These are phyloP conservation scores for Chorisops tibialis DNA, from an alignment of 2,888 invertebrate species.

Conservation along the genomic window DNA sequence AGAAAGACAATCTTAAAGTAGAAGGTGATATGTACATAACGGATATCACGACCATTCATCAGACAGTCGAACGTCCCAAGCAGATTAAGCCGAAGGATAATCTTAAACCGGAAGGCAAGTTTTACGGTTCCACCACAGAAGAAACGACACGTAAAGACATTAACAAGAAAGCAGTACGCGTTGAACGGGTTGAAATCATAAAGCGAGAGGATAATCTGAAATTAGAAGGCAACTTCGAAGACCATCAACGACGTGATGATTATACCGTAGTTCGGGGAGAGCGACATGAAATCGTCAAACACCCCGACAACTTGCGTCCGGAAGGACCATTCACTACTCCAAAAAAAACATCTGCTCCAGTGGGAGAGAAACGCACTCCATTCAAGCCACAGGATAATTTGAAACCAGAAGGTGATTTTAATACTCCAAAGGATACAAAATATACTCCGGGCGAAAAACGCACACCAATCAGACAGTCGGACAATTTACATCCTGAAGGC, in stretches of 20 bases:
- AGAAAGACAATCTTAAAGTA: constrained; percentile 57
- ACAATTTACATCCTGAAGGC: constrained; percentile 52
- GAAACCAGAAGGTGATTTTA: constrained; percentile 55
- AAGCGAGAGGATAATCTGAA: constrained; percentile 65
- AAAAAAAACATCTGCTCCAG: constrained; percentile 51
- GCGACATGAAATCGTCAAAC: constrained; percentile 54
- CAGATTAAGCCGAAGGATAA: constrained; percentile 57
- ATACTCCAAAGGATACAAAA: constrained; percentile 43
- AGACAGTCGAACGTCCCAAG: constrained; percentile 51
- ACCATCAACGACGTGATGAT: constrained; percentile 55
- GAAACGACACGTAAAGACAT: constrained; percentile 46
- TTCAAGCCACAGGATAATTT: constrained; percentile 57
- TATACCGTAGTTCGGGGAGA: constrained; percentile 58
- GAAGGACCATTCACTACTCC: constrained; percentile 59
- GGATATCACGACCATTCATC: constrained; percentile 54
- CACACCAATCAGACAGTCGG: constrained; percentile 29
- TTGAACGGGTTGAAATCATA: constrained; percentile 61
- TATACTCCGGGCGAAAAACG: constrained; percentile 49
- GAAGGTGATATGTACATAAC: constrained; percentile 57
- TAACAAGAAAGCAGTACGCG: constrained; percentile 37
- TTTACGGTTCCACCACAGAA: constrained; percentile 55
- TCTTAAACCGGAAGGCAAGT: constrained; percentile 58
- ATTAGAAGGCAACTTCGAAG: constrained; percentile 63
- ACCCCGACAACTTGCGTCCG: constrained; percentile 57
- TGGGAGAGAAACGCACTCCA: constrained; percentile 55